phyloP scores from a whole-genome alignment of 1,140 invertebrate species.

The Chironomus striatipennis region DNA sequence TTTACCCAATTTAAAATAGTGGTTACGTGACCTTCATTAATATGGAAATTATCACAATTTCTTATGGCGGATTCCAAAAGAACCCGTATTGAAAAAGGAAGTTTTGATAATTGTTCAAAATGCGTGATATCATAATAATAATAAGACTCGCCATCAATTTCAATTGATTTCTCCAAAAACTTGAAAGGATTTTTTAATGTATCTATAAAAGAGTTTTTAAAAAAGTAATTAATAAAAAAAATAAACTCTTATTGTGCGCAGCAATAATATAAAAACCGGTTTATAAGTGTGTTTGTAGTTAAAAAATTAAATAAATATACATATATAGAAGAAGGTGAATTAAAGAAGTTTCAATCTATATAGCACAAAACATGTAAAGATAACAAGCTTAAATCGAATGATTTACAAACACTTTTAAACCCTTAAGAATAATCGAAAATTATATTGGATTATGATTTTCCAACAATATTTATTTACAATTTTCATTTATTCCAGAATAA shows the following conservation, averaged over 20 bases:
- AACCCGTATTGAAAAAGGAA: slow-evolving; percentile 92
- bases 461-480: no score
- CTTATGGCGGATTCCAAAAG: slow-evolving; percentile 90
- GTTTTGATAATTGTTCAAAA: slow-evolving; percentile 47
- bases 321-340: no score
- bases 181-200: slow-evolving; percentile 16
- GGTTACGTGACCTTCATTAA: slow-evolving; percentile 75
- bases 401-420: no score
- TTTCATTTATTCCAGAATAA: no score
- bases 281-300: background rate
- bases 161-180: slow-evolving; percentile 21
- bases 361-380: no score
- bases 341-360: no score
- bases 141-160: slow-evolving; percentile 7
- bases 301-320: no score
- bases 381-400: no score
- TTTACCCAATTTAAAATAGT: slow-evolving; percentile 85
- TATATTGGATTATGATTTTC: no score
- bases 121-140: slow-evolving; percentile 26
- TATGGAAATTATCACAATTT: slow-evolving; percentile 94
- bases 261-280: background rate
- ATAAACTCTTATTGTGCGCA: background rate
- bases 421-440: no score
- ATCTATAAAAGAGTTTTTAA: background rate
- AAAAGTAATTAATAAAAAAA: background rate